Evolutionary conservation across 92 coral and sea anemone genomes (phyloP), one percentile per base, ranked within the genome.

Genomic region (Palythoa grandiflora): DNA sequence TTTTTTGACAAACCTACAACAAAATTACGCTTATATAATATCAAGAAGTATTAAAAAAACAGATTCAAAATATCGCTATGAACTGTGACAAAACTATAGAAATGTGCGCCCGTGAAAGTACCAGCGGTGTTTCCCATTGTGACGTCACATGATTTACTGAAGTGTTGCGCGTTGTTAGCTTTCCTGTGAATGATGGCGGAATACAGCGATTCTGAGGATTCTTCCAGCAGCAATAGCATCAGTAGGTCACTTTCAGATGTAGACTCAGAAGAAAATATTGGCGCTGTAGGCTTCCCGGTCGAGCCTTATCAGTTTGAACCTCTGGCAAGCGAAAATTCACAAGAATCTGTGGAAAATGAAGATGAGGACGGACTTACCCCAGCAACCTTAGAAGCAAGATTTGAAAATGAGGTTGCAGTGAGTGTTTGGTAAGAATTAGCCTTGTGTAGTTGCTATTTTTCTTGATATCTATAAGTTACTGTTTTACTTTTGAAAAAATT

Each of bases 341-440:
- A 28, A 28, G 28, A 28, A 28, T 28, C 28, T 28, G 28, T 28
- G 28, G 28, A 28, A 28, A 28, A 28, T 28, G 28, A 28, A 28
- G 28, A 28, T 28, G 28, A 28, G 28, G 28, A 28, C 28, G 28
- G 28, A 28, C 28, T 28, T 28, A 28, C 28, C 28, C 28, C 28
- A 28, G 28, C 28, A 28, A 28, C 28, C 28, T 28, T 28, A 28
- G 28, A 28, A 28, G 28, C 28, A 28, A 28, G 28, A 28, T 28
- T 28, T 28, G 28, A 28, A 28, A 28, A 28, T 28, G 28, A 28
- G 28, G 28, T 28, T 28, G 28, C 28, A 28, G 28, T 28, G 28
- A 28, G 28, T 28, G 28, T 35, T 36, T 79, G 84, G 84, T 79
- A 79, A 79, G 79, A 73, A n/a, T 73, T 73, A 21, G 78, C 78